A percentile compares a stretch with the other conserved stretches of the same genome.
These are phyloP conservation scores for Drosophila ambigua DNA, from an alignment of 1,140 invertebrate species.

Conservation along the genomic window DNA sequence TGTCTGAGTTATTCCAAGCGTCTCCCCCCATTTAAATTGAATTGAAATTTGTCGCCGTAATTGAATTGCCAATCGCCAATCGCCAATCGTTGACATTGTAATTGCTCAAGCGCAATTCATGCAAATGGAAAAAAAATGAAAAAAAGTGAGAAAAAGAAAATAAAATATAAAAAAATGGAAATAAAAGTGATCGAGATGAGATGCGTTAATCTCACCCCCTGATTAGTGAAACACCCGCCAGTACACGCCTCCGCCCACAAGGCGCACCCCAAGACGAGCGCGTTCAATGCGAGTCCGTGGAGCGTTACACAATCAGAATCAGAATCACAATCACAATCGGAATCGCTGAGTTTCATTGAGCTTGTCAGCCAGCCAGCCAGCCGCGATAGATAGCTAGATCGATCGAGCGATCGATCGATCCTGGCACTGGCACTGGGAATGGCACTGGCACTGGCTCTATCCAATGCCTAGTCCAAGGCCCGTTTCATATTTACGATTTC, in stretches of 20 bases:
- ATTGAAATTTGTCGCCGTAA: slow-evolving; percentile 27
- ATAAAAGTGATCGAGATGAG: slow-evolving; percentile 30
- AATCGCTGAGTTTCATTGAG: slow-evolving; percentile 42
- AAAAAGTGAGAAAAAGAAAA: too few species aligned
- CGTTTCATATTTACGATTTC: slow-evolving; percentile 28
- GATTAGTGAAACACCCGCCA: neutral
- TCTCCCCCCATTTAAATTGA: slow-evolving; percentile 37
- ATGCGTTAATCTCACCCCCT: slow-evolving; percentile 24
- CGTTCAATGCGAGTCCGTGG: slow-evolving; percentile 27
- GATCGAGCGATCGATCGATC: slow-evolving; percentile 16
- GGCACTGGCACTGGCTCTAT: slow-evolving; percentile 56
- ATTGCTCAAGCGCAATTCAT: slow-evolving; percentile 44
- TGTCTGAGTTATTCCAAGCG: slow-evolving; percentile 22
- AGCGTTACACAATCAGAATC: slow-evolving; percentile 52
- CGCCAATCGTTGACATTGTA: slow-evolving; percentile 41
- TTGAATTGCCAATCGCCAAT: slow-evolving; percentile 46
- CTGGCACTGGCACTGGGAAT: slow-evolving; percentile 22
- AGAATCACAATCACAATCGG: too few species aligned
- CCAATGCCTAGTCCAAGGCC: slow-evolving; percentile 62
- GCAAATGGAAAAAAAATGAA: slow-evolving; percentile 32
- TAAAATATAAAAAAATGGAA: slow-evolving; percentile 15
- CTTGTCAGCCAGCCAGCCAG: slow-evolving; percentile 29
- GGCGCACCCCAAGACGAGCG: neutral
- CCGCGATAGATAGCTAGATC: neutral
- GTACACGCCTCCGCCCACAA: too few species aligned